A percentile compares a stretch with the other conserved stretches of the same genome.
These are phyloP conservation scores for Proisotoma minuta DNA, from an alignment of 2,888 invertebrate genomes.

Conservation along the genomic window DNA sequence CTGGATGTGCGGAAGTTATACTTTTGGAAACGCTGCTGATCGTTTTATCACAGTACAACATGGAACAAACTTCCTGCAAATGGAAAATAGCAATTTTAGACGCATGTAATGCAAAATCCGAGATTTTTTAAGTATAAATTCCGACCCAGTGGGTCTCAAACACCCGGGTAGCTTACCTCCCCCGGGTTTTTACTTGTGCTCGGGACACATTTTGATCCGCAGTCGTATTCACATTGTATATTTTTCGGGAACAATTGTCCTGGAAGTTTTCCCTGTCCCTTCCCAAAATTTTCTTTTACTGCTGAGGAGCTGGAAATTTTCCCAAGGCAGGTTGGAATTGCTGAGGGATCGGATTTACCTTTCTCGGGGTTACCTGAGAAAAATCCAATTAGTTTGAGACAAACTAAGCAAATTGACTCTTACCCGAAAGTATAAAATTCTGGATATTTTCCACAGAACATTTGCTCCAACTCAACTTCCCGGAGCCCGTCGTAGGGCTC, in stretches of 20 bases:
- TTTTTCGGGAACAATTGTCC: neutral
- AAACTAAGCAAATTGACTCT: neutral
- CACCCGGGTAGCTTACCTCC: too few species aligned
- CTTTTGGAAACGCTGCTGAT: slow-evolving; percentile 49
- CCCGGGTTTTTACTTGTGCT: slow-evolving; percentile 50
- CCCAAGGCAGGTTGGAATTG: neutral
- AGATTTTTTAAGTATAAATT: too few species aligned
- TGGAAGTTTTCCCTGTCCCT: neutral
- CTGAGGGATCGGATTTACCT: neutral
- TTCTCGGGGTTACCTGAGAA: neutral
- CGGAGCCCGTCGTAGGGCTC: slow-evolving; percentile 51
- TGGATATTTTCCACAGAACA: slow-evolving; percentile 50
- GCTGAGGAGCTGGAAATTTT: neutral
- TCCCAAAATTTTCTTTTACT: neutral
- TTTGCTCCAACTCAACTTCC: slow-evolving; percentile 50
- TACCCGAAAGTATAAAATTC: slow-evolving; percentile 46
- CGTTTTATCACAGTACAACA: slow-evolving; percentile 50
- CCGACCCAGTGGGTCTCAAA: too few species aligned
- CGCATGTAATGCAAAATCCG: too few species aligned
- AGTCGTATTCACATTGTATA: neutral
- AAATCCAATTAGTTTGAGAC: neutral
- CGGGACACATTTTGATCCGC: slow-evolving; percentile 12
- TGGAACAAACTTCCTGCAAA: slow-evolving; percentile 50
- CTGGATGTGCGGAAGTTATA: slow-evolving; percentile 48
- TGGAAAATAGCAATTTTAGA: slow-evolving; percentile 47